phyloP scores from a whole-genome alignment of 2,113 vertebrate species.

The Pluvianellus socialis region DNA sequence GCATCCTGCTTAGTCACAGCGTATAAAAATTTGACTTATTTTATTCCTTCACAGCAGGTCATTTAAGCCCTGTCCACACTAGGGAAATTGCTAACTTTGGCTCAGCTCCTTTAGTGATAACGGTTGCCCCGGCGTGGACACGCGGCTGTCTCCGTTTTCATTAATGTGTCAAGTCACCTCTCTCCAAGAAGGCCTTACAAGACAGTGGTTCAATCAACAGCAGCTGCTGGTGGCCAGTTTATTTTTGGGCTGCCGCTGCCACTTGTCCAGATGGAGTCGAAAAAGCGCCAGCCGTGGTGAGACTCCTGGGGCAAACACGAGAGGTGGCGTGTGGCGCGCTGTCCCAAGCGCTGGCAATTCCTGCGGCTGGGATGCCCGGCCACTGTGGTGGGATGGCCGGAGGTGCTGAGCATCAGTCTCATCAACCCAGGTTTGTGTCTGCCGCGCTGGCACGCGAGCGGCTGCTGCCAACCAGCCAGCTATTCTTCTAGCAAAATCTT shows the following conservation, averaged over 20 bases:
- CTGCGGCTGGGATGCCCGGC: background rate
- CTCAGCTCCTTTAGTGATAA: background rate
- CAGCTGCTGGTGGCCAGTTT: background rate
- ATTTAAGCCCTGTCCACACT: background rate
- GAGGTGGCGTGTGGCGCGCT: background rate
- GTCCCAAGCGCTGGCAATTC: background rate
- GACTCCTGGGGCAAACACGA: background rate
- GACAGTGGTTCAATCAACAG: background rate
- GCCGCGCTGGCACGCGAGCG: background rate
- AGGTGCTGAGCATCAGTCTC: background rate
- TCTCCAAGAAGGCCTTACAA: background rate
- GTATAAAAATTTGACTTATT: background rate
- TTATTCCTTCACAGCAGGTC: background rate
- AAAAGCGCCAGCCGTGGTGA: background rate
- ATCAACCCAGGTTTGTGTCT: background rate
- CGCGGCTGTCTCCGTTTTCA: background rate
- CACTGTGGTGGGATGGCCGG: rapidly evolving
- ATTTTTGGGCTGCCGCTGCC: background rate
- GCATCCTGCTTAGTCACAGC: background rate
- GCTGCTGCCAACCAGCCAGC: background rate
- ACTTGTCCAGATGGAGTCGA: background rate
- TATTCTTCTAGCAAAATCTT: background rate
- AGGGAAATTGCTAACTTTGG: background rate
- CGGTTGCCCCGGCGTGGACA: background rate
- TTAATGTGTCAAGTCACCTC: background rate